Conservation (phyloP, 2,888 invertebrate species). For the Torymus texanus region DNA sequence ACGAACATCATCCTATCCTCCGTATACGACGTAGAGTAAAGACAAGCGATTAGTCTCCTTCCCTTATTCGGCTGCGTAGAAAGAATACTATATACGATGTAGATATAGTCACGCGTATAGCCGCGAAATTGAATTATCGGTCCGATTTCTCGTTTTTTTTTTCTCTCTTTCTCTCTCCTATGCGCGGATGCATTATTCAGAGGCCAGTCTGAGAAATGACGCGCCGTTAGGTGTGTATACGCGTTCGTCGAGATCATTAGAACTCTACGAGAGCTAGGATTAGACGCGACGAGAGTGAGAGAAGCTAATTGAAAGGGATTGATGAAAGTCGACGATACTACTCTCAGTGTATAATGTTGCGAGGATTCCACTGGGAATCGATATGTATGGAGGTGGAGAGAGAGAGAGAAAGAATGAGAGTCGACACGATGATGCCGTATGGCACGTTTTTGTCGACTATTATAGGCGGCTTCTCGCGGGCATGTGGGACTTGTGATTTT, state of each 20-base stretch:
- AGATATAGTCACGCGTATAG: background rate
- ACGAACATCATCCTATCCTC: background rate
- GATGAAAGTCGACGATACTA: slow-evolving; percentile 1
- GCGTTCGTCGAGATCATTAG: background rate
- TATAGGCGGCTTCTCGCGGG: background rate
- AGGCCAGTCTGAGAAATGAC: slow-evolving; percentile 30
- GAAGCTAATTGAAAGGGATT: slow-evolving; percentile 17
- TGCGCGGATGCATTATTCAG: slow-evolving; percentile 36
- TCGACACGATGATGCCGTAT: slow-evolving; percentile 7
- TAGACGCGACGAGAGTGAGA: background rate
- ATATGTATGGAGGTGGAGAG: too few species aligned
- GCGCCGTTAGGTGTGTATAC: background rate
- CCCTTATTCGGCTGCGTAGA: too few species aligned
- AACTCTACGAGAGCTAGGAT: background rate
- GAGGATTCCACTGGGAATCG: too few species aligned
- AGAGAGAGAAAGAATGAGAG: too few species aligned
- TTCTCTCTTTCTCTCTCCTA: background rate
- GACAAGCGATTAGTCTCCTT: slow-evolving; percentile 38
- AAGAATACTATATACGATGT: too few species aligned
- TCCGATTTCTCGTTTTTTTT: slow-evolving; percentile 9
- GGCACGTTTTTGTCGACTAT: background rate
- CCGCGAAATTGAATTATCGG: slow-evolving; percentile 43
- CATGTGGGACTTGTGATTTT: background rate
- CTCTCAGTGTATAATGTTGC: background rate
- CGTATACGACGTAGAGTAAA: slow-evolving; percentile 32